A percentile compares a stretch with the other conserved stretches of the same genome.
Conservation (phyloP, 1,140 invertebrate species). For the Ceratitis capitata region DNA sequence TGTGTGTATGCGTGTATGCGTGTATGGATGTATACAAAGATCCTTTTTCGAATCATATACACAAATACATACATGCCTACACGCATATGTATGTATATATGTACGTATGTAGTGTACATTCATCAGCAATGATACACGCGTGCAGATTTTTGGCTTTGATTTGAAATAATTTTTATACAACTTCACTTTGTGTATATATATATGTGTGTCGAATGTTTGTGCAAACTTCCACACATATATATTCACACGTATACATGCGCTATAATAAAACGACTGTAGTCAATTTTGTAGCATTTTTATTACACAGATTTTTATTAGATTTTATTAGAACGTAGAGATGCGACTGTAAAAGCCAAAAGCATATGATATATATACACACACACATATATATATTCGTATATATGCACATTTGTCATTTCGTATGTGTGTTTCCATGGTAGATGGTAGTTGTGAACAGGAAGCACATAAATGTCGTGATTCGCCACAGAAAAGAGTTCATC, state of each 20-base stretch:
- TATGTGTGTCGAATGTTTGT: not conserved
- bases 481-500: conserved; percentile 27
- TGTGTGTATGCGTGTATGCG: not conserved
- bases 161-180: conserved; percentile 9
- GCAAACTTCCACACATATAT: not conserved
- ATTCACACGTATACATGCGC: not conserved
- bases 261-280: not conserved
- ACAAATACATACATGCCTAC: not conserved
- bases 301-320: conserved; percentile 16
- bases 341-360: not conserved
- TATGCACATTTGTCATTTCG: not conserved
- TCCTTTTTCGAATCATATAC: not conserved
- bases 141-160: conserved; percentile 4
- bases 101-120: not conserved
- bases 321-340: not conserved
- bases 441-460: not conserved
- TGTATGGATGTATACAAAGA: not conserved
- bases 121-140: not conserved
- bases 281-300: conserved; percentile 35
- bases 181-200: not conserved
- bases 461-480: conserved; percentile 14
- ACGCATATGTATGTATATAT: not conserved
- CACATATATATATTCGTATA: not conserved
- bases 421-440: not conserved
- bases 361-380: not conserved